Conservation (phyloP, 2,888 invertebrate species). For the Adineta ricciae region DNA sequence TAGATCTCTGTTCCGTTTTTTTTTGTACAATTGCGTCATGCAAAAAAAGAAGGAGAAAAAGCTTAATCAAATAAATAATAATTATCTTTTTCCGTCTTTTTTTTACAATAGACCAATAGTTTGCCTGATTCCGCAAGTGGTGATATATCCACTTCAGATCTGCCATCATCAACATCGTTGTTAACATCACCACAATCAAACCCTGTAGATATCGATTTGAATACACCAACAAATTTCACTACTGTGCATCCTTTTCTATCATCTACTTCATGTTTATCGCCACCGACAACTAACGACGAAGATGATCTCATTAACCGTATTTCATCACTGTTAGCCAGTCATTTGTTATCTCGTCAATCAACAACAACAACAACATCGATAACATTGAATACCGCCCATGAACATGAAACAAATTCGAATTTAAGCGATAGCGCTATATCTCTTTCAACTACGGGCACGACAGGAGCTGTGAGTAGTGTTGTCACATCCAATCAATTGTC, state of each 20-base stretch:
- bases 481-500: neutral
- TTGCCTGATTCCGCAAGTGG: neutral
- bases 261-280: neutral
- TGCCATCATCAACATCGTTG: neutral
- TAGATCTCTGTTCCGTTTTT: neutral
- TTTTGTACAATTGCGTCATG: neutral
- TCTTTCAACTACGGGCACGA: neutral
- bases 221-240: neutral
- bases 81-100: neutral
- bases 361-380: neutral
- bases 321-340: neutral
- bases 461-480: neutral
- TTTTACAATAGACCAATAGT: neutral
- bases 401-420: neutral
- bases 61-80: neutral
- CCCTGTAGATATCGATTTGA: neutral
- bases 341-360: neutral
- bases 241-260: neutral
- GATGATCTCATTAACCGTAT: neutral
- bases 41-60: neutral
- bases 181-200: neutral
- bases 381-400: neutral
- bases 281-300: neutral
- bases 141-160: neutral
- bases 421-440: constrained; percentile 1